A percentile compares a stretch with the other conserved stretches of the same genome.
Conservation (phyloP, 2,888 invertebrate species). For the Eurytoma californica region DNA sequence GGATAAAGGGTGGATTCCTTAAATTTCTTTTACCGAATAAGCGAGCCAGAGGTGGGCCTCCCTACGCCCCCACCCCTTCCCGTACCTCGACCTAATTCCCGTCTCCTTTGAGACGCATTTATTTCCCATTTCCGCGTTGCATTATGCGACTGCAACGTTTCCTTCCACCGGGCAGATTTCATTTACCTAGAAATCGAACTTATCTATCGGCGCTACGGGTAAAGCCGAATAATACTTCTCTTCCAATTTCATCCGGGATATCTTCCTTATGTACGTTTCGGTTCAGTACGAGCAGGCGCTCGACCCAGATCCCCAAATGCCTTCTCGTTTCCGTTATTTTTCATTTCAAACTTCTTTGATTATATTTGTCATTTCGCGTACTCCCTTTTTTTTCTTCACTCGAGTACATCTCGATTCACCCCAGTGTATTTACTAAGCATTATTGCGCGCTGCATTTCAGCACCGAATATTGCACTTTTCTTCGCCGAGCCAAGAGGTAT, state of each 20-base stretch:
- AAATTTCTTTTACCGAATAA: constrained; percentile 35
- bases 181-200: constrained; percentile 55
- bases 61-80: neutral
- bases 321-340: constrained; percentile 44
- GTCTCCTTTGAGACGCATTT: constrained; percentile 48
- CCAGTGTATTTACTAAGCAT: constrained; percentile 9
- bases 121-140: constrained; percentile 50
- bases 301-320: constrained; percentile 39
- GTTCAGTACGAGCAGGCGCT: constrained; percentile 31
- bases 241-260: constrained; percentile 45
- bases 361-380: neutral
- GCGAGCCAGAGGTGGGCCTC: neutral
- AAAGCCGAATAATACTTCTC: constrained; percentile 50
- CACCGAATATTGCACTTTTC: constrained; percentile 15
- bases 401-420: neutral
- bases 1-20: constrained; percentile 33
- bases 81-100: constrained; percentile 39
- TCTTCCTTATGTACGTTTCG: constrained; percentile 32
- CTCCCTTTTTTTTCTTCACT: neutral
- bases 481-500: neutral
- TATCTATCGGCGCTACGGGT: constrained; percentile 46
- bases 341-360: constrained; percentile 33
- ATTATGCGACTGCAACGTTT: constrained; percentile 50
- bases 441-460: neutral
- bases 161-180: constrained; percentile 41